A percentile compares a stretch with the other conserved stretches of the same genome.
phyloP scores from a whole-genome alignment of 2,113 vertebrate species.

The Epinephelus fuscoguttatus region DNA sequence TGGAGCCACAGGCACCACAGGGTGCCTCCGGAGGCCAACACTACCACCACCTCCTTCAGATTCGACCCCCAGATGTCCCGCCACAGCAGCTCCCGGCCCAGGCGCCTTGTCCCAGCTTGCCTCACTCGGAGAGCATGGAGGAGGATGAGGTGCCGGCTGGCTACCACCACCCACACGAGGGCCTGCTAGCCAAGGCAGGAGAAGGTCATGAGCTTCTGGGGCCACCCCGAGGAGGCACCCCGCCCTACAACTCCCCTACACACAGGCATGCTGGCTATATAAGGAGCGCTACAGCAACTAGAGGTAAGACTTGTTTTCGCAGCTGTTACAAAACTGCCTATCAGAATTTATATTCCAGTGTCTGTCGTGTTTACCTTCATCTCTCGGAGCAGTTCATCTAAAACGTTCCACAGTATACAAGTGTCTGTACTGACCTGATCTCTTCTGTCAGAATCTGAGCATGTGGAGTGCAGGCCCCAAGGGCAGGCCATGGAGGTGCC shows the following conservation, averaged over 20 bases:
- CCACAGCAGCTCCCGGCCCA: constrained; percentile 74
- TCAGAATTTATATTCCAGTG: background rate
- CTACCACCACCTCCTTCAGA: constrained; percentile 95
- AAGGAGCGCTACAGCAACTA: constrained; percentile 64
- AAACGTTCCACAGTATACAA: background rate
- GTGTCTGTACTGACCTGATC: background rate
- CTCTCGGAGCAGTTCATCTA: background rate
- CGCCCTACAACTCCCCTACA: constrained; percentile 87
- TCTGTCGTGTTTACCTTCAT: background rate
- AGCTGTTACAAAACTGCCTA: background rate
- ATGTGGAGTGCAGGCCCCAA: constrained; percentile 88
- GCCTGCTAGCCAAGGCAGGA: constrained; percentile 88
- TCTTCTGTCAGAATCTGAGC: constrained; percentile 79
- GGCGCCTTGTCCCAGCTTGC: constrained; percentile 77
- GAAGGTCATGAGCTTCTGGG: constrained; percentile 90
- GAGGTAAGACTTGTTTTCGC: constrained; percentile 86
- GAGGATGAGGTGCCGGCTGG: constrained; percentile 89
- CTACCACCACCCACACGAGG: constrained; percentile 86
- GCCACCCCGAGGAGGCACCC: constrained; percentile 85
- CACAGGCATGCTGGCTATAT: constrained; percentile 86
- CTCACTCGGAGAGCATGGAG: constrained; percentile 98
- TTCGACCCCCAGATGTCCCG: constrained; percentile 85
- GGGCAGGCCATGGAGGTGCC: constrained; percentile 91
- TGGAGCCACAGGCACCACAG: constrained; percentile 82
- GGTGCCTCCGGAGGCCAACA: constrained; percentile 83